Conservation (phyloP, 1,140 invertebrate species). For the Brachionus koreanus region DNA sequence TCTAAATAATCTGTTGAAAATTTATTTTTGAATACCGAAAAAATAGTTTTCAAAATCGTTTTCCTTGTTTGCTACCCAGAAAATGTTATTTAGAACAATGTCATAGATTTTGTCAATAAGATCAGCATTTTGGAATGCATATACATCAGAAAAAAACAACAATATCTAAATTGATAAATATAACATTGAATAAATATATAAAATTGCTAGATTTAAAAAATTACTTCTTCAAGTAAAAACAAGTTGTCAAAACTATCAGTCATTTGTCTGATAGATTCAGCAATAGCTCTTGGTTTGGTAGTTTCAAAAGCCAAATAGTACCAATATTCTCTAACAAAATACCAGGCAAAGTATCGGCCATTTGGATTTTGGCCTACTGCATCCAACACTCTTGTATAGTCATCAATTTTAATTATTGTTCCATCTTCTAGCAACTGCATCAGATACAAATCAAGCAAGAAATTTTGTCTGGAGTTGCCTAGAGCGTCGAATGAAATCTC, state of each 20-base stretch:
- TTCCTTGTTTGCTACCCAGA: slow-evolving; percentile 35
- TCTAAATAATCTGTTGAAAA: neutral
- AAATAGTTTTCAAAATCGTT: slow-evolving; percentile 16
- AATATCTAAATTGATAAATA: neutral
- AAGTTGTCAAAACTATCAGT: slow-evolving; percentile 28
- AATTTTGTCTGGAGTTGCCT: slow-evolving; percentile 10
- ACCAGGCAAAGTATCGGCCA: slow-evolving; percentile 34
- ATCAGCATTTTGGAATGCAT: neutral
- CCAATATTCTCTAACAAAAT: slow-evolving; percentile 37
- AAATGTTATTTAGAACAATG: slow-evolving; percentile 25
- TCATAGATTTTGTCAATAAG: neutral
- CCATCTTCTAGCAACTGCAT: neutral
- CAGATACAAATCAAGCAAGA: slow-evolving; percentile 23
- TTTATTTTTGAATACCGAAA: neutral
- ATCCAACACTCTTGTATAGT: neutral
- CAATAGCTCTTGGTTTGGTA: neutral
- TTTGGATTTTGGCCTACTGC: slow-evolving; percentile 30
- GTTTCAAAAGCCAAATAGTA: slow-evolving; percentile 24
- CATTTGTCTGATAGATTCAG: neutral
- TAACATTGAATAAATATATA: neutral
- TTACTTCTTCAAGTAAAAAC: slow-evolving; percentile 35
- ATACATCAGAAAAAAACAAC: neutral
- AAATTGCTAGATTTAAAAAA: neutral
- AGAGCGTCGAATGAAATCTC: neutral
- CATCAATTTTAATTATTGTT: neutral